A percentile compares a stretch with the other conserved stretches of the same genome.
Conservation (phyloP, 2,113 vertebrate genomes). For the Hystrix cristata region DNA sequence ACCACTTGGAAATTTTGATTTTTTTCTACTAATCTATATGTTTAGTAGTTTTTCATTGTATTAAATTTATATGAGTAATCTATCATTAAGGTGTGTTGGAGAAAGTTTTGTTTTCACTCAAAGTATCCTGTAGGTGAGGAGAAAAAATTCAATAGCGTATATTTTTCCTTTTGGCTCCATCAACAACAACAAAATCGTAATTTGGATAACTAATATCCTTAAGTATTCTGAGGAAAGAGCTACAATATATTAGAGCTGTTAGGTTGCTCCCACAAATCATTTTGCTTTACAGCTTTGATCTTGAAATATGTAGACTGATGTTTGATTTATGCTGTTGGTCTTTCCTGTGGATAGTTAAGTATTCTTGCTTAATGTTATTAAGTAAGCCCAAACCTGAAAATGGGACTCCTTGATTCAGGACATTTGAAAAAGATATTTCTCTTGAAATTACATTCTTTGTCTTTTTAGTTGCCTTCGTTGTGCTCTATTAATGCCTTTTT, state of each 20-base stretch:
- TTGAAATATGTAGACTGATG: constrained; percentile 90
- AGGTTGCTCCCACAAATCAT: constrained; percentile 89
- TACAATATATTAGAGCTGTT: constrained; percentile 89
- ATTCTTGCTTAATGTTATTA: constrained; percentile 91
- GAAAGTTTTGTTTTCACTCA: neutral
- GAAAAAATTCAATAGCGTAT: neutral
- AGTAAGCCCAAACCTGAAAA: constrained; percentile 87
- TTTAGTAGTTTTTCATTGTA: neutral
- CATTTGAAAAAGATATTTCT: constrained; percentile 83
- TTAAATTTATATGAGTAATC: neutral
- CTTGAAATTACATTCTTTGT: constrained; percentile 72
- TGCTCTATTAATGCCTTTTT: constrained; percentile 21
- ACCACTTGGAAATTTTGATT: neutral
- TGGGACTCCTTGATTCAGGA: constrained; percentile 78
- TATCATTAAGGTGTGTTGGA: neutral
- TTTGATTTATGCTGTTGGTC: constrained; percentile 90
- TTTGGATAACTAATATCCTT: constrained; percentile 90
- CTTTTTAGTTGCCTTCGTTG: constrained; percentile 43
- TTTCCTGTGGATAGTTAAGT: constrained; percentile 88
- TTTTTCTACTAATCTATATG: neutral
- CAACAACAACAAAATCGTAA: constrained; percentile 87
- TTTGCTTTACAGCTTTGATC: constrained; percentile 89
- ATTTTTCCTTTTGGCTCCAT: constrained; percentile 74
- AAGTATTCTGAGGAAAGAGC: constrained; percentile 88
- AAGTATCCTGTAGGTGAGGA: constrained; percentile 15